Percentiles rank a stretch among this genome's conserved stretches.
Evolutionary conservation across 2,113 vertebrate species (phyloP).

Genomic region (Pampusana beccarii): DNA sequence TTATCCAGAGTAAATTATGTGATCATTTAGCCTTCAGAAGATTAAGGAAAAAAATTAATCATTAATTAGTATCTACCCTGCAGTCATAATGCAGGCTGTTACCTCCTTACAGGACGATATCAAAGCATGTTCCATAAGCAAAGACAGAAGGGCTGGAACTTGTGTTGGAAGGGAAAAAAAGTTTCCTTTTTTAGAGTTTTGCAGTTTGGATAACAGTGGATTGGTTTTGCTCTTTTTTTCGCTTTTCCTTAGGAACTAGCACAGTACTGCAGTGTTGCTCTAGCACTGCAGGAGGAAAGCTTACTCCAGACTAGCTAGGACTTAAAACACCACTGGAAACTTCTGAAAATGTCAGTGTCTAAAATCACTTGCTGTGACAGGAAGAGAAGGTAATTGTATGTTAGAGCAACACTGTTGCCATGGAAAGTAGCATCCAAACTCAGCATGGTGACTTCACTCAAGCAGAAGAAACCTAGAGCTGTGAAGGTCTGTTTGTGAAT

Average conservation of each 20-base stretch:
- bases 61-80: conserved; percentile 1
- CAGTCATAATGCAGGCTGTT: neutral
- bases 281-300: neutral
- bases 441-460: conserved; percentile 27
- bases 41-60: neutral
- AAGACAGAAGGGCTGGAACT: neutral
- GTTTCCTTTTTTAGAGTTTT: neutral
- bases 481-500: neutral
- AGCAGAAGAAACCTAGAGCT: conserved; percentile 21
- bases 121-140: neutral
- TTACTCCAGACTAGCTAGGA: neutral
- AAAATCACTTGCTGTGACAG: conserved; percentile 12
- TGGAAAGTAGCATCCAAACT: conserved; percentile 51
- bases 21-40: neutral
- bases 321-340: conserved; percentile 9
- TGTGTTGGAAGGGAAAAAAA: neutral
- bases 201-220: neutral
- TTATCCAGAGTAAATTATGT: conserved; percentile 8
- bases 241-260: neutral
- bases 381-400: neutral
- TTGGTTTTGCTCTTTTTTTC: neutral
- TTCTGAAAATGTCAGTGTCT: conserved; percentile 9
- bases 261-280: neutral
- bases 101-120: neutral
- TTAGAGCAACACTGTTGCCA: conserved; percentile 32